These are phyloP conservation scores for Sialia sialis DNA, from an alignment of 2,113 vertebrate genomes.

Conservation along the genomic window DNA sequence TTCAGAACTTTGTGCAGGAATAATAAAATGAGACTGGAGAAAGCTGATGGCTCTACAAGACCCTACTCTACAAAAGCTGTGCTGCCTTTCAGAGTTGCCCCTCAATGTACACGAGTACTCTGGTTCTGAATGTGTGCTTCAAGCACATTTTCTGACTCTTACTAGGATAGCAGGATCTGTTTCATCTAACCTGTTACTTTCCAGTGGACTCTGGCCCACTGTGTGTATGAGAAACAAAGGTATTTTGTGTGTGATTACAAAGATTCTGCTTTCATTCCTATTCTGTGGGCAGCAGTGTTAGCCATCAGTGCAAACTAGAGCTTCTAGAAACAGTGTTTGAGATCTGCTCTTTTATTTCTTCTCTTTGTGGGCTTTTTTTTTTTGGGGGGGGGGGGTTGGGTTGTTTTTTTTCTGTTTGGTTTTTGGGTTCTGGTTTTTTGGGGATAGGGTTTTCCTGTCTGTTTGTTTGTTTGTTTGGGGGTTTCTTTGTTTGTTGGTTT, in stretches of 20 bases:
- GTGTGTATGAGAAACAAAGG: background rate
- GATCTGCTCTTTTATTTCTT: background rate
- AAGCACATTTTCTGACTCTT: background rate
- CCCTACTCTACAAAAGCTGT: background rate
- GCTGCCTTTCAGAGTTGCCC: background rate
- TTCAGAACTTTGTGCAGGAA: too few species aligned
- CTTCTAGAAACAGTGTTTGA: background rate
- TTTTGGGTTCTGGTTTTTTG: background rate
- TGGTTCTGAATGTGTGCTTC: background rate
- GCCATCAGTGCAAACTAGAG: background rate
- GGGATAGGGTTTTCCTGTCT: background rate
- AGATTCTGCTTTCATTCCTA: background rate
- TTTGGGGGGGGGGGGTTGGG: fast-evolving
- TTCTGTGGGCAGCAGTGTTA: background rate
- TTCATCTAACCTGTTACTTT: background rate
- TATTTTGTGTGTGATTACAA: background rate
- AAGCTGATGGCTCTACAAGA: background rate
- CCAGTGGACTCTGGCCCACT: background rate
- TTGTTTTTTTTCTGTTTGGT: too few species aligned
- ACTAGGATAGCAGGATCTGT: background rate
- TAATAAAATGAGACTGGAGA: background rate
- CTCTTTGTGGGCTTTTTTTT: background rate
- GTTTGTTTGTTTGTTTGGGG: background rate
- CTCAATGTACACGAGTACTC: fast-evolving
- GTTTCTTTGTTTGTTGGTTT: background rate